Evolutionary conservation across 2,797 vertebrate species (phyloP), one percentile per base, ranked within the genome.

Genomic region (Mormyrops attenuatus): DNA sequence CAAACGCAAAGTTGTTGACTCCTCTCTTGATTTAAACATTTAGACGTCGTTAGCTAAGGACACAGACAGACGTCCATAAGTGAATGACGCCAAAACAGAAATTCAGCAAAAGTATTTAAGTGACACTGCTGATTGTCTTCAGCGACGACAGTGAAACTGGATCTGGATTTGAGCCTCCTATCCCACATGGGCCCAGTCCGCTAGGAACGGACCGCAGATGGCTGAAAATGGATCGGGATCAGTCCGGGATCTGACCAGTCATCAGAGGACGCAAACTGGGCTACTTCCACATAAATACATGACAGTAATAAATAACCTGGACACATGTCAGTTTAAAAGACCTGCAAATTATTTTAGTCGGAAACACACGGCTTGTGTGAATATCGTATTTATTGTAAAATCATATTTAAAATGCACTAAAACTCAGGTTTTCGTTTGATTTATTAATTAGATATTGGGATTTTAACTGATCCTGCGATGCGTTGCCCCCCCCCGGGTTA

Each of bases 201-300:
- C 87, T 47, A 90, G 89, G 91, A 92, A 93, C 92, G 92, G 92
- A 91, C 91, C 91, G 90, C 93, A 94, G 92, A 93, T 92, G 92
- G 90, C 91, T 91, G 89, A 91, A 90, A 80, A 84, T 89, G 92
- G 92, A 92, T 94, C 91, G 93, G 87, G 5, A 1, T 49, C 26
- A 1, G 26, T 30, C 26, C 26, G 26, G 26, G 26, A 30, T 30
- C 26, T 30, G 26, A 41, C 34, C 49, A 77, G 20, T 55, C 38
- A 50, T 41, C 49, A 57, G 22, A 26, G 53, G 15, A 88, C 11
- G 9, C 11, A 44, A 57, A 44, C 49, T 88, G 30, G 41, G 38
- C 15, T 82, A 47, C 17, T 82, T 82, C 1, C 17, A 6, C 60
- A 63, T 11, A 63, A 11, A 41, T 82, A 22, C 38, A 82, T n/a